Conservation (phyloP, 2,113 vertebrate species). For the Sinocyclocheilus rhinocerous region DNA sequence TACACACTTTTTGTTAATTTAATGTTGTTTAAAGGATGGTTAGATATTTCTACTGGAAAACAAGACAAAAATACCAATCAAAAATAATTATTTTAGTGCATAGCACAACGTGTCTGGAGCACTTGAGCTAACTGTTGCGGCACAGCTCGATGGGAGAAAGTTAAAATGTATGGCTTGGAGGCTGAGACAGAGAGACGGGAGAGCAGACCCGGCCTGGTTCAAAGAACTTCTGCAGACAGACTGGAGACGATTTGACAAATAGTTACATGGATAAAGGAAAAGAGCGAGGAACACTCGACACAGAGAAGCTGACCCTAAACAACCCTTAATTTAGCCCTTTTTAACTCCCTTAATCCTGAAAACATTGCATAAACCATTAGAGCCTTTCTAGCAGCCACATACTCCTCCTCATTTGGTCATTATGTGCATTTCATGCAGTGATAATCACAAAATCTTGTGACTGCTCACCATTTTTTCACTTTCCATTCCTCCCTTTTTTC, state of each 20-base stretch:
- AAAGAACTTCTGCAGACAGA: slow-evolving; percentile 35
- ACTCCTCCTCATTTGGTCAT: slow-evolving; percentile 26
- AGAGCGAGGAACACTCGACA: not conserved
- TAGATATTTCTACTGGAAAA: not conserved
- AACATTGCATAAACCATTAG: slow-evolving; percentile 39
- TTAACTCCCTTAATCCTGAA: slow-evolving; percentile 35
- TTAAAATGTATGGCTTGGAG: not conserved
- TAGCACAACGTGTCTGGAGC: not conserved
- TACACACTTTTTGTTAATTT: not conserved
- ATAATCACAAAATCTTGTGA: slow-evolving; percentile 41
- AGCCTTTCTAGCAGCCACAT: slow-evolving; percentile 10
- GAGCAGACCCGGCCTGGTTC: not conserved
- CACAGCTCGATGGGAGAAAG: not conserved
- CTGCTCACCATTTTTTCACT: not conserved
- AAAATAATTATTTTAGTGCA: not conserved
- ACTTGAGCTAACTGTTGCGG: not conserved
- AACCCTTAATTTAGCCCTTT: slow-evolving; percentile 17
- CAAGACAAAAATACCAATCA: not conserved
- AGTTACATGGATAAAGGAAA: slow-evolving; percentile 34
- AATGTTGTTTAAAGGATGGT: not conserved
- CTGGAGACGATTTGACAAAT: slow-evolving; percentile 42
- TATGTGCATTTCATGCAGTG: slow-evolving; percentile 35
- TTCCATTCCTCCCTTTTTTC: not conserved
- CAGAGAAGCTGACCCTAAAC: slow-evolving; percentile 24
- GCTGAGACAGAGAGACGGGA: not conserved